phyloP scores from a whole-genome alignment of 2,113 vertebrate species.

The Stictonetta naevosa region DNA sequence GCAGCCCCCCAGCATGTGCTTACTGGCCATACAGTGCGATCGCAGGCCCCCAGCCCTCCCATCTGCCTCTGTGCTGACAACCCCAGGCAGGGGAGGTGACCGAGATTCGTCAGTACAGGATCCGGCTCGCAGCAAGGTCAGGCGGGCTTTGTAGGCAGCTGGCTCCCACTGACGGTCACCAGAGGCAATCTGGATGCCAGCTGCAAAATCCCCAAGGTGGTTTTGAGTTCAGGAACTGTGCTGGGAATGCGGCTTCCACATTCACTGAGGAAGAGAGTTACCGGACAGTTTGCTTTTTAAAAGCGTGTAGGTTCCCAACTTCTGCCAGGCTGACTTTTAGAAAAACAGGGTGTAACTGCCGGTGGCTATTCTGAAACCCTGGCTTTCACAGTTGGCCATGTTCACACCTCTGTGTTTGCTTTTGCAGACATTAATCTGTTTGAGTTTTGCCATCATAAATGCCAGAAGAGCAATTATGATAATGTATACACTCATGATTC shows the following conservation, averaged over 20 bases:
- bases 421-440: neutral
- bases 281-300: neutral
- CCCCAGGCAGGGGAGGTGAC: neutral
- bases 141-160: slow-evolving; percentile 18
- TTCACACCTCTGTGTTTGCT: neutral
- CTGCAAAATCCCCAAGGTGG: neutral
- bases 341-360: neutral
- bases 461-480: neutral
- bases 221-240: neutral
- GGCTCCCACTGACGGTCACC: neutral
- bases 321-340: neutral
- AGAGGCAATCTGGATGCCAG: slow-evolving; percentile 42
- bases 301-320: neutral
- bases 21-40: neutral
- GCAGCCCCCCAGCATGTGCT: fast-evolving
- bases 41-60: neutral
- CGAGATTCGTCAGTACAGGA: neutral
- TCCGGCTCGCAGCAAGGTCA: neutral
- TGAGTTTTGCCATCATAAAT: neutral
- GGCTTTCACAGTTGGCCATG: neutral
- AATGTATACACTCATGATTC: neutral
- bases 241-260: neutral
- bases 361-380: neutral
- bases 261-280: neutral
- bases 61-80: neutral